These are phyloP conservation scores for Thalassarche chlororhynchos DNA, from an alignment of 2,113 vertebrate species.

Conservation along the genomic window DNA sequence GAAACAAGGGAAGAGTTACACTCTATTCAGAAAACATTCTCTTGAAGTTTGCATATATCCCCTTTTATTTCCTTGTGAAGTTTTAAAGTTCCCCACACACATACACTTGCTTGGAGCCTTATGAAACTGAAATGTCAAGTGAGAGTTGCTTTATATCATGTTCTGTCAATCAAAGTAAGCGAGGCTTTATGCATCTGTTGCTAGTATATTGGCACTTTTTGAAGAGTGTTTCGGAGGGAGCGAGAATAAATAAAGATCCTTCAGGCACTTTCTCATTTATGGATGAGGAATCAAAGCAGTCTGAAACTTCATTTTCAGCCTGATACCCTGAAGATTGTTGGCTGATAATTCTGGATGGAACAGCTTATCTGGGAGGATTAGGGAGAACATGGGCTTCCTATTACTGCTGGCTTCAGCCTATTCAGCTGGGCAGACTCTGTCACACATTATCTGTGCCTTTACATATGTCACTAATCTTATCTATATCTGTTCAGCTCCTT, in stretches of 20 bases:
- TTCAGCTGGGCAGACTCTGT: conserved; percentile 83
- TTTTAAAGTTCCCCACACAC: conserved; percentile 56
- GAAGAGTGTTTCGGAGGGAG: conserved; percentile 85
- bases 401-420: conserved; percentile 84
- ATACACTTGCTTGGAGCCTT: conserved; percentile 70
- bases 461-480: conserved; percentile 90
- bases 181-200: conserved; percentile 85
- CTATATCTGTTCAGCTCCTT: conserved; percentile 86
- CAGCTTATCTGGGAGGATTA: conserved; percentile 88
- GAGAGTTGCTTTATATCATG: conserved; percentile 84
- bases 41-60: conserved; percentile 73
- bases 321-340: conserved; percentile 88
- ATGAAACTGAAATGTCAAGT: conserved; percentile 89
- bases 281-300: conserved; percentile 87
- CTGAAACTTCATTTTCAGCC: conserved; percentile 89
- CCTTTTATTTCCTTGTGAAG: conserved; percentile 73
- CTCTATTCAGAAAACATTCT: conserved; percentile 65
- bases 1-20: conserved; percentile 50
- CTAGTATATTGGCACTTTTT: conserved; percentile 88
- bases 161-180: conserved; percentile 85
- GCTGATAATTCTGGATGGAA: conserved; percentile 89
- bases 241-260: conserved; percentile 88
- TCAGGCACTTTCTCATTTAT: conserved; percentile 90
- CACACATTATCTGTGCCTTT: conserved; percentile 85
- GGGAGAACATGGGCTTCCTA: conserved; percentile 84